Percentiles rank a stretch among this genome's conserved stretches.
Evolutionary conservation across 2,888 invertebrate species (phyloP).

Genomic region (Cinara cedri): DNA sequence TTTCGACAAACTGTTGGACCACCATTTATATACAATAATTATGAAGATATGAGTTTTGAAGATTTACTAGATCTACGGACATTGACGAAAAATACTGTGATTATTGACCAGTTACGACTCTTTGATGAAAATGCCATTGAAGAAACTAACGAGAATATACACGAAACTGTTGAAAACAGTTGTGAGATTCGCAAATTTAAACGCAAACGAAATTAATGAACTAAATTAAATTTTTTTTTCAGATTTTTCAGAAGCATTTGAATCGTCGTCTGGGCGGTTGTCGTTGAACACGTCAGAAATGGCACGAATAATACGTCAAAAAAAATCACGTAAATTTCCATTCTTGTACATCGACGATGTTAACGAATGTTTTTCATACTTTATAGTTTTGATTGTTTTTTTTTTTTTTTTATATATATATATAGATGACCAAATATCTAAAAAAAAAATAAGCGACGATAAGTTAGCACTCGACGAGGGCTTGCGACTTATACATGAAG

Average conservation of each 20-base stretch:
- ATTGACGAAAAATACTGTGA: too few relatives aligned
- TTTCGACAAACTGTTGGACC: too few relatives aligned
- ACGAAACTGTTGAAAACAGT: too few relatives aligned
- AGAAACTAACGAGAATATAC: too few relatives aligned
- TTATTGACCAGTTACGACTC: too few relatives aligned
- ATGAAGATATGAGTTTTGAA: too few relatives aligned
- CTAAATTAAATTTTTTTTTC: background rate
- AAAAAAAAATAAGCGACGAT: constrained; percentile 3
- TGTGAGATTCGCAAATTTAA: too few relatives aligned
- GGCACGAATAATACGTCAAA: constrained; percentile 9
- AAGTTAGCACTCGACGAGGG: background rate
- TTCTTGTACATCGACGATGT: background rate
- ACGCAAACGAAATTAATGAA: too few relatives aligned
- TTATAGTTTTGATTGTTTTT: background rate
- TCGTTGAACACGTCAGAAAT: background rate
- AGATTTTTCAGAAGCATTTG: background rate
- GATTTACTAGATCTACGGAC: too few relatives aligned
- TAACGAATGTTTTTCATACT: background rate
- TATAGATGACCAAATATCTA: background rate
- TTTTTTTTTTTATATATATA: too few relatives aligned
- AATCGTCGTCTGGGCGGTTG: background rate
- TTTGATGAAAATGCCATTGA: too few relatives aligned
- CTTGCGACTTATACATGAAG: background rate
- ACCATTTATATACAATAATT: too few relatives aligned
- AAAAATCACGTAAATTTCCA: constrained; percentile 18